Conservation (phyloP, 1,140 invertebrate species). For the Schmidtea mediterranea region DNA sequence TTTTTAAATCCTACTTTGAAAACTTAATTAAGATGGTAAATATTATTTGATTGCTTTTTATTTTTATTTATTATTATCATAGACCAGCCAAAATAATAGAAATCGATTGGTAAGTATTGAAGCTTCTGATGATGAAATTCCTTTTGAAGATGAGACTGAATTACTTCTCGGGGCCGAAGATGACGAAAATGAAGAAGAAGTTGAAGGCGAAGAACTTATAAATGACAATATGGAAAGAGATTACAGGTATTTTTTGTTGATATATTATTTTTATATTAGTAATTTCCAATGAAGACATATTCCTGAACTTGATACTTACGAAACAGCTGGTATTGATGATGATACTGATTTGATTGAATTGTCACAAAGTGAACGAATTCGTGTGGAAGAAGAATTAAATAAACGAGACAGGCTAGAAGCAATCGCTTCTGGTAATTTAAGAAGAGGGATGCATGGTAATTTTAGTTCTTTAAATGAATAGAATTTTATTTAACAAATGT, state of each 20-base stretch:
- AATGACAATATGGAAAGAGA: constrained; percentile 88
- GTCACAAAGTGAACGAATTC: constrained; percentile 50
- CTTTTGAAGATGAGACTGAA: constrained; percentile 31
- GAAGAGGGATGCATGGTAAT: constrained; percentile 22
- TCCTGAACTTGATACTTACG: constrained; percentile 73
- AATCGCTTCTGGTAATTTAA: constrained; percentile 43
- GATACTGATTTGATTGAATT: constrained; percentile 38
- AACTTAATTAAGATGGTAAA: too few relatives aligned
- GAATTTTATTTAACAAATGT: too few relatives aligned
- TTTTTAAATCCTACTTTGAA: too few relatives aligned
- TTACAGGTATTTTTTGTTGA: neutral
- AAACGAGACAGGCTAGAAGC: constrained; percentile 56
- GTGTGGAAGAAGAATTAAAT: constrained; percentile 59
- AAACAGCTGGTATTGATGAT: constrained; percentile 55
- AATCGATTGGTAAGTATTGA: too few relatives aligned
- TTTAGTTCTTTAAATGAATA: neutral
- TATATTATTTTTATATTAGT: too few relatives aligned
- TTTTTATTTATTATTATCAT: too few relatives aligned
- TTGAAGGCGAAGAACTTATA: constrained; percentile 84
- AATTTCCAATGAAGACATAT: constrained; percentile 37
- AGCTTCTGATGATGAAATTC: constrained; percentile 8
- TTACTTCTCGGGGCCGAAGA: constrained; percentile 18
- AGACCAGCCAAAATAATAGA: too few relatives aligned
- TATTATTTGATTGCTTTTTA: too few relatives aligned
- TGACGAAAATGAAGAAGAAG: constrained; percentile 38